A percentile compares a stretch with the other conserved stretches of the same genome.
These are phyloP conservation scores for Pollimyrus isidori DNA, from an alignment of 2,113 vertebrate species.

Conservation along the genomic window DNA sequence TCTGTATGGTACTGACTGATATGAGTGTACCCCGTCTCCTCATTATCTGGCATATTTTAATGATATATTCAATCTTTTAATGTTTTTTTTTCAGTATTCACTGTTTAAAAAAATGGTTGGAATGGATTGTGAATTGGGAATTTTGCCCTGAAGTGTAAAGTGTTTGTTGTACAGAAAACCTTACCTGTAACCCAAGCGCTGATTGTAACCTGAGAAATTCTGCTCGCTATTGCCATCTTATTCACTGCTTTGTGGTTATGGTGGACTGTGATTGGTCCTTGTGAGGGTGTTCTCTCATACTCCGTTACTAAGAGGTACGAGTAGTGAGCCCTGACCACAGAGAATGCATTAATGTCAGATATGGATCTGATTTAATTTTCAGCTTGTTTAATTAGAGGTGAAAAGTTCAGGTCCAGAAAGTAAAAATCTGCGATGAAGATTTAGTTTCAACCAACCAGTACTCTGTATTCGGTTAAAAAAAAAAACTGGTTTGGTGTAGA, in stretches of 20 bases:
- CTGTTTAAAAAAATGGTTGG: not conserved
- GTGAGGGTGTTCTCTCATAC: not conserved
- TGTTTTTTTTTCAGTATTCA: not conserved
- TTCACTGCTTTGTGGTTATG: not conserved
- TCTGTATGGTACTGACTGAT: not conserved
- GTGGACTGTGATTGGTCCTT: not conserved
- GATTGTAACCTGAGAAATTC: not conserved
- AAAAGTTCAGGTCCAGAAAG: not conserved
- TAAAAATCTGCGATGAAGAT: not conserved
- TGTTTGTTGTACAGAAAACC: not conserved
- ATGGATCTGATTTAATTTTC: not conserved
- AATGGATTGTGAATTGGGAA: not conserved
- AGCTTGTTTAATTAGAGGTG: not conserved
- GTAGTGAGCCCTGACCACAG: not conserved
- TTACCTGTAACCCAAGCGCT: not conserved
- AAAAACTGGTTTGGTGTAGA: not conserved
- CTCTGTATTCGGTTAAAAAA: not conserved
- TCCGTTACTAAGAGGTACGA: not conserved
- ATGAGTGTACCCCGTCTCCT: not conserved
- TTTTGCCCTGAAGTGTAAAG: not conserved
- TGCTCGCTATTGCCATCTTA: not conserved
- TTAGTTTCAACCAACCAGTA: not conserved
- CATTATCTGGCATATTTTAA: not conserved
- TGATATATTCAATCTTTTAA: not conserved
- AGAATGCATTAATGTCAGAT: not conserved